Conservation (phyloP, 1,140 invertebrate genomes). For the Drosophila azteca region DNA sequence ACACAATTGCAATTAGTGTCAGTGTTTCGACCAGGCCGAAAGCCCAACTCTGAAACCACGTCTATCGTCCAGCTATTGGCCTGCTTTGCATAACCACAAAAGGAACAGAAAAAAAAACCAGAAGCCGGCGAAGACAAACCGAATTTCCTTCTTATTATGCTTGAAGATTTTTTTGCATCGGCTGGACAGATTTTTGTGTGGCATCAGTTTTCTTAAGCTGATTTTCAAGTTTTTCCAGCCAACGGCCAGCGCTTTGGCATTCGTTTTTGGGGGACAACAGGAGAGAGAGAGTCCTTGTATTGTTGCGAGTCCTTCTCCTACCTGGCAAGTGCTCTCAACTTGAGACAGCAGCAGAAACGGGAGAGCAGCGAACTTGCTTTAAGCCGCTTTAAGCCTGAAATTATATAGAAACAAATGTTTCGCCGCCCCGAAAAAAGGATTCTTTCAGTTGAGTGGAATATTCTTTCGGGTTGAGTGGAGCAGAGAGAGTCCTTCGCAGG, state of each 20-base stretch:
- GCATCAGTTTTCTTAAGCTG: conserved; percentile 70
- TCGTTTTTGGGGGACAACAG: conserved; percentile 48
- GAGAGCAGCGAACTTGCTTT: conserved; percentile 34
- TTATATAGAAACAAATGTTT: conserved; percentile 70
- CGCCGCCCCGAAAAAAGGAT: conserved; percentile 18
- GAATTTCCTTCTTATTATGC: conserved; percentile 22
- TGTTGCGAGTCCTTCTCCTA: conserved; percentile 54
- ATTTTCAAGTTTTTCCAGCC: conserved; percentile 59
- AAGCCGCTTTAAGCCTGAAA: conserved; percentile 60
- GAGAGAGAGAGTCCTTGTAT: conserved; percentile 10
- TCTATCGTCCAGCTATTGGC: conserved; percentile 37
- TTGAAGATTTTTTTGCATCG: conserved; percentile 43
- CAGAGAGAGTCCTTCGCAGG: conserved; percentile 27
- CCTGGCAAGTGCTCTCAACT: conserved; percentile 44
- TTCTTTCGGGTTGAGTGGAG: conserved; percentile 54
- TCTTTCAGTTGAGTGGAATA: conserved; percentile 53
- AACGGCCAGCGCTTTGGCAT: conserved; percentile 28
- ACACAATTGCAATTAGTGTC: conserved; percentile 81
- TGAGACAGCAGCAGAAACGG: conserved; percentile 16
- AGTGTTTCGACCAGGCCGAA: conserved; percentile 42
- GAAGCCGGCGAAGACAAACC: conserved; percentile 27
- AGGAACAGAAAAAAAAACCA: conserved; percentile 57
- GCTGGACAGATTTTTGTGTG: conserved; percentile 20
- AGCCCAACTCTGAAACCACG: background rate
- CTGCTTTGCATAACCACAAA: conserved; percentile 73